Conservation (phyloP, 2,113 vertebrate genomes). For the Ciconia stormi region DNA sequence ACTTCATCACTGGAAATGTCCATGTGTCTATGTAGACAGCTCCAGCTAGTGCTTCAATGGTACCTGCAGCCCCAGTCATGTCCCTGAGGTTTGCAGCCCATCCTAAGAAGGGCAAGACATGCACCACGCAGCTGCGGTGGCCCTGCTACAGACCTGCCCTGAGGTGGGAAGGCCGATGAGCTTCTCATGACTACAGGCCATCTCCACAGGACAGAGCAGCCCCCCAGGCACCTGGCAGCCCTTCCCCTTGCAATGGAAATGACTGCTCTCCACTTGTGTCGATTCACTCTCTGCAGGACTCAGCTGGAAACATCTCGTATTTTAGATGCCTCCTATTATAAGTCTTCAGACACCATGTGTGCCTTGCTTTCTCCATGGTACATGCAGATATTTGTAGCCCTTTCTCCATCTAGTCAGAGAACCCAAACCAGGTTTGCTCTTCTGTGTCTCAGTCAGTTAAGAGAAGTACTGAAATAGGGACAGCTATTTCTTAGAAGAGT, state of each 20-base stretch:
- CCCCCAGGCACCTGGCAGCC: neutral
- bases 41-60: neutral
- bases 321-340: neutral
- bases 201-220: neutral
- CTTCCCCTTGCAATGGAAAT: neutral
- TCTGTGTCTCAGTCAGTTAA: neutral
- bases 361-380: neutral
- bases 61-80: neutral
- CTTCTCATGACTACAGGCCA: neutral
- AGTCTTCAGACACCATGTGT: fast-evolving
- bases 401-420: neutral
- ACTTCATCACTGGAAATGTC: neutral
- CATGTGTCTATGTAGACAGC: neutral
- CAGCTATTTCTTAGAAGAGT: neutral
- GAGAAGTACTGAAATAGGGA: neutral
- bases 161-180: neutral
- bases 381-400: neutral
- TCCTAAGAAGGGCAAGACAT: neutral
- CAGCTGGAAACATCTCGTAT: neutral
- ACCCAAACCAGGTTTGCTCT: neutral
- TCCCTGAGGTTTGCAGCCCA: neutral
- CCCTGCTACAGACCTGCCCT: neutral
- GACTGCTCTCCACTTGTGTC: neutral
- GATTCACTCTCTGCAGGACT: neutral
- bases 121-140: fast-evolving